Evolutionary conservation across 2,888 invertebrate species (phyloP), one percentile per base, ranked within the genome.

Genomic region (Mechanitis messenoides): DNA sequence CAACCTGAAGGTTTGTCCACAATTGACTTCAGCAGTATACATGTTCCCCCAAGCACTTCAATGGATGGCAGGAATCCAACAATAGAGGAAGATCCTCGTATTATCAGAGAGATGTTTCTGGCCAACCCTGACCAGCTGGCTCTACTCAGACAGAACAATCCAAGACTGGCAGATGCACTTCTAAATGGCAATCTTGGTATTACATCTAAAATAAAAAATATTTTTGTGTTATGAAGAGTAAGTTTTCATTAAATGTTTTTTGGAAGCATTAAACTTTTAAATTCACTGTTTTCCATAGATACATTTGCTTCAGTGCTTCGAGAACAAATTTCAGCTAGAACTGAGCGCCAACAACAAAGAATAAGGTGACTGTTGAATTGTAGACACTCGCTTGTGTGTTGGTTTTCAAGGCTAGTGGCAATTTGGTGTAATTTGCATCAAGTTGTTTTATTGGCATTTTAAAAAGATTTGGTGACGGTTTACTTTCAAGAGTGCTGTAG

Each of bases 51-150:
- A 53, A 82, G 80, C 67, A 78, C 86, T 53, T 79, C 83, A 67
- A 85, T 86, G 83, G 84, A 85, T 67, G 82, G 84, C 66, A 72
- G 84, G 63, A 81, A 72, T 58, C 80, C 84, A 3, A 83, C 85
- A 6, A 91, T 91, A 11, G 95, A 95, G 76, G 95, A 97, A 78
- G 96, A 97, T 84, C 97, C 97, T 6, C 94, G 93, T 28, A 92
- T 94, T 74, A 95, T 97, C 60, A 91, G 95, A 68, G 95, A 97
- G 75, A 95, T 96, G 94, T 94, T 97, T 73, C 83, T 97, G 53
- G 94, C 94, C 38, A 97, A 97, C 84, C 98, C 98, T 0, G 96
- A 97, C 77, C 96, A 98, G 78, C 85, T 98, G 61, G 95, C 98
- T 1, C 81, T 98, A 63, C 89, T 98, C 6, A 96, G 97, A 79